Evolutionary conservation across 2,113 vertebrate genomes (phyloP).

Genomic region (Aphelocoma coerulescens): DNA sequence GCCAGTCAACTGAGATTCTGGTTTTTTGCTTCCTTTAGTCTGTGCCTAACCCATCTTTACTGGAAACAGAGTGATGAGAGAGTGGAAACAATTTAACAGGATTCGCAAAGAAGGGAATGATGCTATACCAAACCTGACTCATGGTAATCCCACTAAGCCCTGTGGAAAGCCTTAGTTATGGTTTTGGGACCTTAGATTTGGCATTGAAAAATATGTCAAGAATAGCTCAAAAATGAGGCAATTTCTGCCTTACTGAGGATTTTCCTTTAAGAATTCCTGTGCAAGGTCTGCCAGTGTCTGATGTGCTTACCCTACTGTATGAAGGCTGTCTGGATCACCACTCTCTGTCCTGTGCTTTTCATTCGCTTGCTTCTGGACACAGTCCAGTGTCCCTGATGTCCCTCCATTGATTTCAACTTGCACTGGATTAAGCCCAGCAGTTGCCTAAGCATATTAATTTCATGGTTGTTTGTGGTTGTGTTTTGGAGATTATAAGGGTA

Average conservation of each 20-base stretch:
- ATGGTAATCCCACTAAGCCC: neutral
- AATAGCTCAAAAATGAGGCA: neutral
- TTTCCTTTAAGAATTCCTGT: neutral
- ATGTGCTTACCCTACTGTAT: neutral
- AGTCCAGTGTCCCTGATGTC: neutral
- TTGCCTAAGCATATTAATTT: slow-evolving; percentile 16
- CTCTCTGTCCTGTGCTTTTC: neutral
- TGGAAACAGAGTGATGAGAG: neutral
- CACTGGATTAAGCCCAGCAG: slow-evolving; percentile 24
- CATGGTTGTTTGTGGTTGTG: neutral
- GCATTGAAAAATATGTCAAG: neutral
- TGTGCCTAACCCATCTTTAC: neutral
- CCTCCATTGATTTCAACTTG: neutral
- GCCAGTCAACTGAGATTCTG: neutral
- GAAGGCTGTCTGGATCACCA: neutral
- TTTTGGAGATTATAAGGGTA: neutral
- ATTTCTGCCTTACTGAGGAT: neutral
- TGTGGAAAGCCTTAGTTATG: neutral
- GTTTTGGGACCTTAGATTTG: neutral
- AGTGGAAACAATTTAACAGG: slow-evolving; percentile 10
- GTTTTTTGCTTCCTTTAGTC: neutral
- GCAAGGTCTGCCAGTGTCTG: neutral
- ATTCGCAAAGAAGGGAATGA: neutral
- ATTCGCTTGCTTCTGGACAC: neutral
- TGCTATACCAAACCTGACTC: neutral